A percentile compares a stretch with the other conserved stretches of the same genome.
phyloP scores from a whole-genome alignment of 1,140 invertebrate genomes.

The Cydia strobilella region DNA sequence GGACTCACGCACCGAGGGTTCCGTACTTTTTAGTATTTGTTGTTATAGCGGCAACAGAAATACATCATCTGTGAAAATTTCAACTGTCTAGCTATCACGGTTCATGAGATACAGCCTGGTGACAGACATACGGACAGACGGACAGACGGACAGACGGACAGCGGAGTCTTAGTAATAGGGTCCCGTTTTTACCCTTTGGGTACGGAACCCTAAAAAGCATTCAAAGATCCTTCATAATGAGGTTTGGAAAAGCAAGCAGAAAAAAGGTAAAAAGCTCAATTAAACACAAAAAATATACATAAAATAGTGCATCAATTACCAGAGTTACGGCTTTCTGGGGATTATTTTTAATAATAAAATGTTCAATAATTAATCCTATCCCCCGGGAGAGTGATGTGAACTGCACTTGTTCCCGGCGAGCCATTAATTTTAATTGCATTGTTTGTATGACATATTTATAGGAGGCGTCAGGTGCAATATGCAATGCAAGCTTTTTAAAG shows the following conservation, averaged over 20 bases:
- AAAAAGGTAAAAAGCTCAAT: not conserved
- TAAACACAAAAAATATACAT: not conserved
- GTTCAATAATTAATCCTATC: slow-evolving; percentile 14
- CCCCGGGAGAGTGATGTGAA: slow-evolving; percentile 6
- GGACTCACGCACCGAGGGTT: no score
- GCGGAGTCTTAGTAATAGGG: no score
- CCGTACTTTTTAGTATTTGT: no score
- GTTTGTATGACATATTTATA: slow-evolving; percentile 32
- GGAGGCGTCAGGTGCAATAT: slow-evolving; percentile 20
- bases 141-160: no score
- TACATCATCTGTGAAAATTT: no score
- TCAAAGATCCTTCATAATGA: no score
- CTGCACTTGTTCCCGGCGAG: slow-evolving; percentile 9
- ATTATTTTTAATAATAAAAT: slow-evolving; percentile 20
- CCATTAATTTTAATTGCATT: slow-evolving; percentile 30
- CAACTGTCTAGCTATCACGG: no score
- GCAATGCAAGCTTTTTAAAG: slow-evolving; percentile 4
- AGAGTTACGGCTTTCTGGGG: not conserved
- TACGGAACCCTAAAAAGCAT: no score
- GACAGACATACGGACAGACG: no score
- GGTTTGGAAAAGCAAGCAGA: not conserved
- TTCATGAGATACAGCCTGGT: no score
- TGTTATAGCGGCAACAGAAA: no score
- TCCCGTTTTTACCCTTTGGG: no score
- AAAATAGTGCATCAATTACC: slow-evolving; percentile 3